Evolutionary conservation across 2,888 invertebrate genomes (phyloP).

Genomic region (Flabesymbios commensalis): DNA sequence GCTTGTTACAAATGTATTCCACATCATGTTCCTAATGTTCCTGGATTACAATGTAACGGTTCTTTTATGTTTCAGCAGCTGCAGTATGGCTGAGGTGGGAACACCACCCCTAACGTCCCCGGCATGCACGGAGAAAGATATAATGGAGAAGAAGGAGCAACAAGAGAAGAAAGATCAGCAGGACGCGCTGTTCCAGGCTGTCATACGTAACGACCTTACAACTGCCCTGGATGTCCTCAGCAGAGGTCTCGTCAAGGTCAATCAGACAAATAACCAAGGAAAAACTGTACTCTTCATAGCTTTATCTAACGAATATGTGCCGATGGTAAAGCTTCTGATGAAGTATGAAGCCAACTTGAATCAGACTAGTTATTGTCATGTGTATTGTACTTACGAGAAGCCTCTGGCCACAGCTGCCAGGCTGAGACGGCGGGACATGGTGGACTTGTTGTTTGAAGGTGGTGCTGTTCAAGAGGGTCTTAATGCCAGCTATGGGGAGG

Average conservation of each 20-base stretch:
- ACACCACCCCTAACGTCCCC: no score
- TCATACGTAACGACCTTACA: conserved; percentile 19
- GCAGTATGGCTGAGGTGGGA: no score
- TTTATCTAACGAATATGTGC: conserved; percentile 20
- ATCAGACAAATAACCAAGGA: conserved; percentile 7
- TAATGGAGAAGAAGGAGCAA: no score
- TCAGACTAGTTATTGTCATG: conserved; percentile 21
- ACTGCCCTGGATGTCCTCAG: conserved; percentile 3
- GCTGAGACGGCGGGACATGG: conserved; percentile 16
- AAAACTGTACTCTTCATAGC: conserved; percentile 24
- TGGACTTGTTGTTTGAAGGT: conserved; percentile 18
- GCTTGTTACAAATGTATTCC: no score
- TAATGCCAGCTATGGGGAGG: conserved; percentile 1
- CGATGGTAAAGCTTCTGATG: conserved; percentile 26
- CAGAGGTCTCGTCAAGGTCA: conserved; percentile 16
- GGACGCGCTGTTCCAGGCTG: conserved; percentile 17
- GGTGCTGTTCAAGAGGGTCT: conserved; percentile 15
- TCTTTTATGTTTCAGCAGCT: no score
- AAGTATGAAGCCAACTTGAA: conserved; percentile 23
- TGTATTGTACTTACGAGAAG: conserved; percentile 25
- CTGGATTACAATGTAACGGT: no score
- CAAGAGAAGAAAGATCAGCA: no score
- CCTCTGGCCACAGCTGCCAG: conserved; percentile 29
- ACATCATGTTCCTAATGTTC: no score
- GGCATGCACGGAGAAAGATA: no score